phyloP scores from a whole-genome alignment of 2,113 vertebrate species.

The Ptilorrhoa leucosticta region DNA sequence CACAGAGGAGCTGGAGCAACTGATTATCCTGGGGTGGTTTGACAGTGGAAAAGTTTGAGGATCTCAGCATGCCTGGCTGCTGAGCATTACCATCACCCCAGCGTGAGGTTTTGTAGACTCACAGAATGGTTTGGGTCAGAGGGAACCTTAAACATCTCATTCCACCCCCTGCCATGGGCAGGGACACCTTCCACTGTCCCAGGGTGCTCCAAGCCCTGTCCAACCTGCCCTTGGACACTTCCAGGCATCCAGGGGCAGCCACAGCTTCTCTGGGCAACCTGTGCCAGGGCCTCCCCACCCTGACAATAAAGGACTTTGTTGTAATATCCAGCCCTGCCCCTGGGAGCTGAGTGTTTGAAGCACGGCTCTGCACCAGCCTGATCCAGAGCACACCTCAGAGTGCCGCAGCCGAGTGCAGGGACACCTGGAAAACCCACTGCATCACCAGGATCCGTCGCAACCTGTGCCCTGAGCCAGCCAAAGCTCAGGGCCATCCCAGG shows the following conservation, averaged over 20 bases:
- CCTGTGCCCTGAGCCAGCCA: neutral
- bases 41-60: neutral
- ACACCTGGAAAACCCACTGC: neutral
- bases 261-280: neutral
- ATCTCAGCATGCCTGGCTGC: neutral
- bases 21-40: neutral
- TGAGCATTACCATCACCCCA: rapidly evolving
- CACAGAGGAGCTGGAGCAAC: neutral
- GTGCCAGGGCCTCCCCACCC: neutral
- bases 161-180: neutral
- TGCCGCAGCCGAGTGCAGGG: neutral
- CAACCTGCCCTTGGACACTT: rapidly evolving
- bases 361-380: neutral
- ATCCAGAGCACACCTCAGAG: neutral
- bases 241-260: neutral
- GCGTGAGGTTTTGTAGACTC: rapidly evolving
- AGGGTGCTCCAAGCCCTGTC: rapidly evolving
- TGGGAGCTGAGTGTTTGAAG: neutral
- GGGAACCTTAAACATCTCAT: neutral
- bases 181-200: rapidly evolving
- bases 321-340: neutral
- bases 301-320: neutral
- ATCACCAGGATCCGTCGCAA: neutral
- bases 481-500: neutral
- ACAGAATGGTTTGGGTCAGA: neutral